Evolutionary conservation across 2,888 invertebrate genomes (phyloP).

Genomic region (Heteromyza rotundicornis): DNA sequence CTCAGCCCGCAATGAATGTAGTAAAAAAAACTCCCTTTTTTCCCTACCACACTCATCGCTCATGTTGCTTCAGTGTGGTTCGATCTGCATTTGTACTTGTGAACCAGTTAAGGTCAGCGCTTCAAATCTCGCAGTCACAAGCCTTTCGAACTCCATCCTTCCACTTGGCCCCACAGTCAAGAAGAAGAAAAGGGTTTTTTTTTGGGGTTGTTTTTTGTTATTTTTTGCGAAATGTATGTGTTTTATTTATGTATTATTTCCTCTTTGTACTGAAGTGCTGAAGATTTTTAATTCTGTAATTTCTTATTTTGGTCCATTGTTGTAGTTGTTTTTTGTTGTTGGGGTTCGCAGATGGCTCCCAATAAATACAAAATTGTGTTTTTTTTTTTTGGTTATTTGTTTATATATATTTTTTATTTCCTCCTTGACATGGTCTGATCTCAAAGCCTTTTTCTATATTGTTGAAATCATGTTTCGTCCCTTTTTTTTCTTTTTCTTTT

Average conservation of each 20-base stretch:
- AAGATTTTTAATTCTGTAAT: conserved; percentile 16
- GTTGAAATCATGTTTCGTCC: conserved; percentile 9
- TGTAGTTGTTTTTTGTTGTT: conserved; percentile 8
- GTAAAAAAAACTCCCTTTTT: too few relatives aligned
- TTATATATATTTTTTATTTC: not conserved
- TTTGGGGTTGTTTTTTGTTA: too few relatives aligned
- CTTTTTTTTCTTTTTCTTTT: not conserved
- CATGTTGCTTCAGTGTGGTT: too few relatives aligned
- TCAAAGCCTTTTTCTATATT: conserved; percentile 21
- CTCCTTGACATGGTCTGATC: conserved; percentile 18
- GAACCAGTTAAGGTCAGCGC: too few relatives aligned
- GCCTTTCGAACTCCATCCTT: too few relatives aligned
- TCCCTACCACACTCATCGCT: too few relatives aligned
- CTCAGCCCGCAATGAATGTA: not conserved
- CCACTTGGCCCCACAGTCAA: too few relatives aligned
- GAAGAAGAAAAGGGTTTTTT: too few relatives aligned
- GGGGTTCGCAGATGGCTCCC: conserved; percentile 6
- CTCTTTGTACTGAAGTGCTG: not conserved
- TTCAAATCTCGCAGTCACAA: too few relatives aligned
- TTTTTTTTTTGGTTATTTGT: not conserved
- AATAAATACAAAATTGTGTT: conserved; percentile 5
- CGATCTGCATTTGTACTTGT: too few relatives aligned
- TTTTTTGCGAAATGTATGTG: too few relatives aligned
- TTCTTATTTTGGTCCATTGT: conserved; percentile 9
- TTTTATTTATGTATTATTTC: not conserved